These are phyloP conservation scores for Tipula unca DNA, from an alignment of 2,888 invertebrate genomes.

Conservation along the genomic window DNA sequence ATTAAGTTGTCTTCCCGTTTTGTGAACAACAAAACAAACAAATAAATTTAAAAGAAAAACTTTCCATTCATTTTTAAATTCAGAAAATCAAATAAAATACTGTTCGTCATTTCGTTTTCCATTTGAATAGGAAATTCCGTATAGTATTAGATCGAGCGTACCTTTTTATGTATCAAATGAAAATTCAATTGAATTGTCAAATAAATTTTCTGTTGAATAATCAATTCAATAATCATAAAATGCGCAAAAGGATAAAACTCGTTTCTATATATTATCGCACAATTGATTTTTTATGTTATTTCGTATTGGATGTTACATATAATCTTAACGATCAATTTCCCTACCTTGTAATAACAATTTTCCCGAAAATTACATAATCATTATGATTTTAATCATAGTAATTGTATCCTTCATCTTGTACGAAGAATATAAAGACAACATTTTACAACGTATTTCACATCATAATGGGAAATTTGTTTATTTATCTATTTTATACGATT, in stretches of 20 bases:
- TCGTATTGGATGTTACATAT: background rate
- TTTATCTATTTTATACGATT: background rate
- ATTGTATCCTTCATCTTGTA: background rate
- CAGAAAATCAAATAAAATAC: background rate
- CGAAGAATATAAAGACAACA: background rate
- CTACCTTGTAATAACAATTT: background rate
- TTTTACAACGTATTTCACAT: background rate
- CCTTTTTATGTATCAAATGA: background rate
- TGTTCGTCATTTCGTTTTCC: background rate
- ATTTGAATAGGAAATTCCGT: background rate
- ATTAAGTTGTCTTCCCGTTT: background rate
- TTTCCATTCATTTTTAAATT: background rate
- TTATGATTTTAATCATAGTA: conserved; percentile 2
- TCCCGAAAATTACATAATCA: background rate
- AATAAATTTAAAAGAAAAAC: background rate
- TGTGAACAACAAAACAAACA: background rate
- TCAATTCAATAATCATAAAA: conserved; percentile 3
- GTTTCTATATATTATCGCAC: background rate
- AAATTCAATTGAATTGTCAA: background rate
- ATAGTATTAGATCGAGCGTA: background rate
- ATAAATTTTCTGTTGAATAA: background rate
- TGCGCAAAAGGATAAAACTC: background rate
- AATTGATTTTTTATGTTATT: background rate
- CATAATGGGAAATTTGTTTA: background rate
- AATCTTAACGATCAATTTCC: conserved; percentile 14